Evolutionary conservation across 2,888 invertebrate species (phyloP).

Genomic region (Diarsia rubi): DNA sequence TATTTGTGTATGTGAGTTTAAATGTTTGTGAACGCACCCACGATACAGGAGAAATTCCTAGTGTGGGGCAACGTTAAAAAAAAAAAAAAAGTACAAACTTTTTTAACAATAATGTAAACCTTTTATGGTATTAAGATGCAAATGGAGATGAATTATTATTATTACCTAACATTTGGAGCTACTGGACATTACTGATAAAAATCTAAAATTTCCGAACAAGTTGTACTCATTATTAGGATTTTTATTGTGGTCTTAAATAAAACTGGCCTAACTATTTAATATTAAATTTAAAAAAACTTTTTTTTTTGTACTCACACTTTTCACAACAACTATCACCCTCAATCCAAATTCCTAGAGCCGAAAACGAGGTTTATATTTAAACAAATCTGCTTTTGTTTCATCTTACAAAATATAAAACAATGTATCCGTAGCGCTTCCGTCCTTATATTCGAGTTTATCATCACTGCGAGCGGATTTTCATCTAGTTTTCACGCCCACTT

Average conservation of each 20-base stretch:
- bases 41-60: no score
- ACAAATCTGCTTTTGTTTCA: conserved; percentile 2
- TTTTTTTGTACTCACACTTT: neutral
- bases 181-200: conserved; percentile 27
- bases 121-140: conserved; percentile 21
- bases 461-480: conserved; percentile 42
- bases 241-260: neutral
- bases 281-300: neutral
- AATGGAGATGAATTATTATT: conserved; percentile 43
- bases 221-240: neutral
- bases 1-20: no score
- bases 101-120: conserved; percentile 31
- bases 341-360: neutral
- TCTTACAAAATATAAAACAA: conserved; percentile 31
- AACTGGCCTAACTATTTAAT: neutral
- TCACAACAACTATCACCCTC: neutral
- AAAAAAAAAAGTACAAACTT: no score
- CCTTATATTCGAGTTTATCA: conserved; percentile 40
- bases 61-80: no score
- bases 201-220: neutral
- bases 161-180: conserved; percentile 34
- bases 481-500: conserved; percentile 52
- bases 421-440: conserved; percentile 16
- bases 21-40: no score
- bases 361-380: neutral